phyloP scores from a whole-genome alignment of 2,113 vertebrate species.

The Orcinus orca region DNA sequence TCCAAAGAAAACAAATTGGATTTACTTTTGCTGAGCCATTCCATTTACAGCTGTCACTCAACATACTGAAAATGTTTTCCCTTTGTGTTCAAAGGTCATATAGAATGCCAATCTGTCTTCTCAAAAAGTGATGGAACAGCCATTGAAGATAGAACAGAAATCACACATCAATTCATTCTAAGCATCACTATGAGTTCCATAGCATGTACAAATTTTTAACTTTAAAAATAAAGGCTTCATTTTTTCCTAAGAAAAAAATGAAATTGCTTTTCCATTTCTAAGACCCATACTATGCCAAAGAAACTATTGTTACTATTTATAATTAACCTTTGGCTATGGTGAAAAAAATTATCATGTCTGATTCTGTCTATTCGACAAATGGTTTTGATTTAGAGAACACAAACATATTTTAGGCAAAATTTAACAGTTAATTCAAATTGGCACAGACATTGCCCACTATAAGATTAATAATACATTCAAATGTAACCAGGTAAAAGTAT shows the following conservation, averaged over 20 bases:
- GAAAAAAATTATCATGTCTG: not conserved
- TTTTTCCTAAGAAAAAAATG: not conserved
- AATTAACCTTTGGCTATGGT: not conserved
- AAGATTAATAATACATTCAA: not conserved
- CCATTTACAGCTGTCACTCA: constrained; percentile 28
- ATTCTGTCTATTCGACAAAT: not conserved
- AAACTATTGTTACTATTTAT: not conserved
- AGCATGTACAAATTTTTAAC: constrained; percentile 12
- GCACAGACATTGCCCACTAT: not conserved
- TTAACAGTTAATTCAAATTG: constrained; percentile 8
- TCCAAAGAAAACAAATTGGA: constrained; percentile 7
- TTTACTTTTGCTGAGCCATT: constrained; percentile 42
- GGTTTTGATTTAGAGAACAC: not conserved
- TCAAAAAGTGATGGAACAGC: not conserved
- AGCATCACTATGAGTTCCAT: constrained; percentile 7
- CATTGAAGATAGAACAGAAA: not conserved
- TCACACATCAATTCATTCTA: not conserved
- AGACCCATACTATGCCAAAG: not conserved
- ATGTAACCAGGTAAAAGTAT: not conserved
- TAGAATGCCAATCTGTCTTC: not conserved
- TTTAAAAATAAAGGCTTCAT: not conserved
- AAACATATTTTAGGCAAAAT: not conserved
- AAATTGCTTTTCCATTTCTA: constrained; percentile 18
- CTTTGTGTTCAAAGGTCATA: not conserved
- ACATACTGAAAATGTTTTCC: constrained; percentile 18